Evolutionary conservation across 2,113 vertebrate species (phyloP).

Genomic region (Leptodactylus fuscus): DNA sequence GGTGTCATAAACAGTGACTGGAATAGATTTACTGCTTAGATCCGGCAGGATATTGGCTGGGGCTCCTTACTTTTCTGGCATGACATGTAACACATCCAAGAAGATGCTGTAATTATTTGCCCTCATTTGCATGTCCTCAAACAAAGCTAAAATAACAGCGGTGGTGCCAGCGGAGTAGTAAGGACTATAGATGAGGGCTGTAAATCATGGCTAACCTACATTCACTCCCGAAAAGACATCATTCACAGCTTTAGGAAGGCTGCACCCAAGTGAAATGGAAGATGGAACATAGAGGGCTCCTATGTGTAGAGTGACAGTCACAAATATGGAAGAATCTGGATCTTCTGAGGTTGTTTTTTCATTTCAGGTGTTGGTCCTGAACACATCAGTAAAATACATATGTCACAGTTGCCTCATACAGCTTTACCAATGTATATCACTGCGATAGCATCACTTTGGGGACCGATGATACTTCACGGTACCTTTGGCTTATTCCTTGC

Average conservation of each 20-base stretch:
- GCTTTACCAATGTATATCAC: no score
- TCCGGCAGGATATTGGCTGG: conserved; percentile 43
- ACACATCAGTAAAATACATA: background rate
- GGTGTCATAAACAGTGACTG: background rate
- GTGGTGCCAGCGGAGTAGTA: no score
- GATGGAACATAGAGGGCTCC: background rate
- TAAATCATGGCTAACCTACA: background rate
- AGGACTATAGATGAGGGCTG: background rate
- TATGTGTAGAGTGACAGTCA: background rate
- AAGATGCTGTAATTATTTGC: conserved; percentile 21
- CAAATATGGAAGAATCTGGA: background rate
- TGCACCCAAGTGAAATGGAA: background rate
- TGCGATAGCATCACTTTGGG: no score
- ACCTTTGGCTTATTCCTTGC: background rate
- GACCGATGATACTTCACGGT: no score
- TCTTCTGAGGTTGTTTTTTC: background rate
- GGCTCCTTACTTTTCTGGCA: background rate
- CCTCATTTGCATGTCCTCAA: conserved; percentile 42
- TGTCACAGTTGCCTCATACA: background rate
- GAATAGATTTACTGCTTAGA: conserved; percentile 23
- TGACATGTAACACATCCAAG: conserved; percentile 9
- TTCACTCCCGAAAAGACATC: no score
- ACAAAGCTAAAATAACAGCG: conserved; percentile 25
- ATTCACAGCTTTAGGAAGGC: background rate
- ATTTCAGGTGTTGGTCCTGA: no score